Percentiles rank a stretch among this genome's conserved stretches.
Evolutionary conservation across 2,888 invertebrate species (phyloP).

Genomic region (Dicycla oo): DNA sequence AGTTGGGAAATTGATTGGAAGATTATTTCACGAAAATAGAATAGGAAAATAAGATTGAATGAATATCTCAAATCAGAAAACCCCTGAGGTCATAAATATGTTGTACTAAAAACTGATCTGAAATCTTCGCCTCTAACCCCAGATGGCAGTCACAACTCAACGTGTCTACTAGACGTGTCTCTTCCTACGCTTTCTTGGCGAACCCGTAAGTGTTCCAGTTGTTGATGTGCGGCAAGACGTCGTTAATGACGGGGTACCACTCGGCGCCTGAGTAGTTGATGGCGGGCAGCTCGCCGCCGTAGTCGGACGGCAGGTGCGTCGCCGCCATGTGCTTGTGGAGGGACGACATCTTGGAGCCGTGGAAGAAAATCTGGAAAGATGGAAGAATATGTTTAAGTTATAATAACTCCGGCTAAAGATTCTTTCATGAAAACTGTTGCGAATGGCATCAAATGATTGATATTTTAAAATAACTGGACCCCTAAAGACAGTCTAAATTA

Average conservation of each 20-base stretch:
- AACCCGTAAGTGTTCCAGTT: constrained; percentile 93
- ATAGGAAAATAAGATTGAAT: constrained; percentile 10
- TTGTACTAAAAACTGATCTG: constrained; percentile 48
- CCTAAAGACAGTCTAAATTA: background rate
- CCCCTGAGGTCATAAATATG: constrained; percentile 28
- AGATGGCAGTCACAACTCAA: constrained; percentile 41
- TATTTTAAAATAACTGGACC: background rate
- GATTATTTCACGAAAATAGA: background rate
- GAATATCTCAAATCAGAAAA: background rate
- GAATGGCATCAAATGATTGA: background rate
- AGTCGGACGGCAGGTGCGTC: constrained; percentile 93
- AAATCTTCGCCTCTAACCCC: constrained; percentile 28
- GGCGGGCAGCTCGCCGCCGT: constrained; percentile 93
- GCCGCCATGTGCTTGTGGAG: constrained; percentile 93
- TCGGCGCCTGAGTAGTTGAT: constrained; percentile 94
- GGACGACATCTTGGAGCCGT: constrained; percentile 94
- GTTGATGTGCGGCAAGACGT: constrained; percentile 91
- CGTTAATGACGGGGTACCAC: constrained; percentile 93
- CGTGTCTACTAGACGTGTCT: constrained; percentile 12
- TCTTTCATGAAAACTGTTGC: background rate
- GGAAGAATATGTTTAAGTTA: background rate
- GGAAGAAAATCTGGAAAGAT: constrained; percentile 94
- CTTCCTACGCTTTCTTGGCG: constrained; percentile 85
- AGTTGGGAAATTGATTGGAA: background rate
- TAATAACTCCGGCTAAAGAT: background rate